Conservation (phyloP, 2,888 invertebrate genomes). For the Hofmannophila pseudospretella region DNA sequence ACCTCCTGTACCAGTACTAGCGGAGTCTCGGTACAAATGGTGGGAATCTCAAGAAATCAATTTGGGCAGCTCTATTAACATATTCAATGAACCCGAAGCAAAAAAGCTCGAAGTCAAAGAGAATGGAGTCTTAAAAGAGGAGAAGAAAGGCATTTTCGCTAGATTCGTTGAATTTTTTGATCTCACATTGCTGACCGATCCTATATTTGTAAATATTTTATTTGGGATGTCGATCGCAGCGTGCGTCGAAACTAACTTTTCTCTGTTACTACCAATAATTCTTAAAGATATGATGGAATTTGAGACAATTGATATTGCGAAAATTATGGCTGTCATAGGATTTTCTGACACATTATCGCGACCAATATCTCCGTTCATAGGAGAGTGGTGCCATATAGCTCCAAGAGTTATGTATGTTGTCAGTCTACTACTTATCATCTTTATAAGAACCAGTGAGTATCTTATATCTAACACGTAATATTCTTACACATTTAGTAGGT, state of each 20-base stretch:
- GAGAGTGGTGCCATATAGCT: slow-evolving; percentile 79
- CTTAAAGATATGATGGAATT: slow-evolving; percentile 80
- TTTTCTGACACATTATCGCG: slow-evolving; percentile 78
- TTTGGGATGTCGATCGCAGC: slow-evolving; percentile 82
- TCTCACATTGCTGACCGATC: slow-evolving; percentile 81
- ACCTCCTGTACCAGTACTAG: slow-evolving; percentile 32
- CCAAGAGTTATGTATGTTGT: slow-evolving; percentile 81
- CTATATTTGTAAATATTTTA: slow-evolving; percentile 82
- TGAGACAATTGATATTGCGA: slow-evolving; percentile 77
- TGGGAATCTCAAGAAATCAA: slow-evolving; percentile 78
- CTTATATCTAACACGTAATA: too few species aligned
- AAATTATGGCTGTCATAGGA: slow-evolving; percentile 80
- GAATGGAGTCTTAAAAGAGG: slow-evolving; percentile 18
- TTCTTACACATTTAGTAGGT: too few species aligned
- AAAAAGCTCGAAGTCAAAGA: slow-evolving; percentile 34
- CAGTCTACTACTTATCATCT: slow-evolving; percentile 78
- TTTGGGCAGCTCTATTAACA: slow-evolving; percentile 79
- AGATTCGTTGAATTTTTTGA: slow-evolving; percentile 79
- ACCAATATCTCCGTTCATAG: slow-evolving; percentile 81
- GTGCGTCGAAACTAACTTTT: slow-evolving; percentile 84
- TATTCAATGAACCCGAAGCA: slow-evolving; percentile 63
- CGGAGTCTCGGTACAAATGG: slow-evolving; percentile 65
- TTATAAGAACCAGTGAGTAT: slow-evolving; percentile 80
- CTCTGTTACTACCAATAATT: slow-evolving; percentile 81
- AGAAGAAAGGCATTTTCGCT: slow-evolving; percentile 32